phyloP scores from a whole-genome alignment of 2,888 invertebrate genomes.

The Arctia plantaginis region DNA sequence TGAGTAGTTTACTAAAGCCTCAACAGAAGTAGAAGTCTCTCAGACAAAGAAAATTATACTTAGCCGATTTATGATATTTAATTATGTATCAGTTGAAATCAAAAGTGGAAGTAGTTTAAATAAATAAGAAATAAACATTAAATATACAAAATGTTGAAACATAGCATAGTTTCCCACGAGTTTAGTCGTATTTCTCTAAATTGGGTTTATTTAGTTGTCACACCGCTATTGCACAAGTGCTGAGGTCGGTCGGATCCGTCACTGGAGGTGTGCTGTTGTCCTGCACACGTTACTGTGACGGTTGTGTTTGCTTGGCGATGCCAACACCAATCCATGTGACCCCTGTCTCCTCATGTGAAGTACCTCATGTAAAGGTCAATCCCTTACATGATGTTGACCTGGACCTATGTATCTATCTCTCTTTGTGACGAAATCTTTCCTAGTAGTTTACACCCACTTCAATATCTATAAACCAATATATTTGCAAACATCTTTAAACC shows the following conservation, averaged over 20 bases:
- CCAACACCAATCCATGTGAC: no score
- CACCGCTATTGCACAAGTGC: neutral
- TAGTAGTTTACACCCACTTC: no score
- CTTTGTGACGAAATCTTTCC: no score
- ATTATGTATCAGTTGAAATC: neutral
- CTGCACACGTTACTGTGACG: neutral
- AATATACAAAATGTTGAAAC: neutral
- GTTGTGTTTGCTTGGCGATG: neutral
- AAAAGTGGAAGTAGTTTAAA: neutral
- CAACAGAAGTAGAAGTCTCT: neutral
- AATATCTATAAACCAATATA: no score
- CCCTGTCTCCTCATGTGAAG: no score
- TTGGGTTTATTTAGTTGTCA: neutral
- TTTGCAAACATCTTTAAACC: no score
- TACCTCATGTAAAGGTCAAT: no score
- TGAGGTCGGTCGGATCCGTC: neutral
- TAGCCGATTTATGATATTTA: neutral
- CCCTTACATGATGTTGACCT: no score
- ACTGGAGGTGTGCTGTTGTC: neutral
- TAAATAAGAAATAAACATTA: neutral
- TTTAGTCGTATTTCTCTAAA: neutral
- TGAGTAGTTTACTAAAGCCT: neutral
- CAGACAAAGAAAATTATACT: neutral
- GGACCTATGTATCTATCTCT: no score
- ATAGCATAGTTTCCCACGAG: neutral